Conservation (phyloP, 2,888 invertebrate genomes). For the Xylota segnis region DNA sequence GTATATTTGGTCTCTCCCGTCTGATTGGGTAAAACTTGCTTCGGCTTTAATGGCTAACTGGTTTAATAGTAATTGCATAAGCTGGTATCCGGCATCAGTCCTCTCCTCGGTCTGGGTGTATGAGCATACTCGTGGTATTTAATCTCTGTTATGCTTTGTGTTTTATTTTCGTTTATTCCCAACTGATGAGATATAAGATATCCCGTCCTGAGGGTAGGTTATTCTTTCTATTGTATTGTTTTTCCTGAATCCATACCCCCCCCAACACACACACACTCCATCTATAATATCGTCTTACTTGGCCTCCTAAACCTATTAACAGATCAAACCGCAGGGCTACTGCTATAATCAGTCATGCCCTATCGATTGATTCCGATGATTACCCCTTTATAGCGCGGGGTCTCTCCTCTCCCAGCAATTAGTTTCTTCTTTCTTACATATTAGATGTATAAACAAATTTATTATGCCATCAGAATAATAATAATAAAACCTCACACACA, state of each 20-base stretch:
- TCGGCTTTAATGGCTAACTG: constrained; percentile 9
- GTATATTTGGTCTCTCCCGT: not conserved
- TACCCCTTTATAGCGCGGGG: constrained; percentile 26
- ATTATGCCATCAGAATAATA: constrained; percentile 50
- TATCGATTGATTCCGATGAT: constrained; percentile 54
- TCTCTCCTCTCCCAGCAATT: constrained; percentile 15
- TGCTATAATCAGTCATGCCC: constrained; percentile 28
- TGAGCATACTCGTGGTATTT: too few relatives aligned
- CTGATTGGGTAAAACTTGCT: constrained; percentile 14
- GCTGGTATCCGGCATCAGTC: not conserved
- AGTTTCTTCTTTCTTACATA: constrained; percentile 24
- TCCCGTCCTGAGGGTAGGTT: constrained; percentile 1
- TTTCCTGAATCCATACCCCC: constrained; percentile 8
- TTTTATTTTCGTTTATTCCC: constrained; percentile 12
- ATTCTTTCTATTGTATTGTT: constrained; percentile 13
- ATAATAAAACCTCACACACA: constrained; percentile 30
- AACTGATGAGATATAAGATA: constrained; percentile 3
- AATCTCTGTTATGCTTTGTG: constrained; percentile 12
- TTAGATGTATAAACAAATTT: constrained; percentile 46
- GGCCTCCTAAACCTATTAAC: constrained; percentile 35
- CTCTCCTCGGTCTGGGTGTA: not conserved
- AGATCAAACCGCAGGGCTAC: constrained; percentile 34
- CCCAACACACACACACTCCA: too few relatives aligned
- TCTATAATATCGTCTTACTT: constrained; percentile 8
- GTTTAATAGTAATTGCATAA: constrained; percentile 22